Conservation (phyloP, 92 coral and sea anemone species). For the Heliopora coerulea region DNA sequence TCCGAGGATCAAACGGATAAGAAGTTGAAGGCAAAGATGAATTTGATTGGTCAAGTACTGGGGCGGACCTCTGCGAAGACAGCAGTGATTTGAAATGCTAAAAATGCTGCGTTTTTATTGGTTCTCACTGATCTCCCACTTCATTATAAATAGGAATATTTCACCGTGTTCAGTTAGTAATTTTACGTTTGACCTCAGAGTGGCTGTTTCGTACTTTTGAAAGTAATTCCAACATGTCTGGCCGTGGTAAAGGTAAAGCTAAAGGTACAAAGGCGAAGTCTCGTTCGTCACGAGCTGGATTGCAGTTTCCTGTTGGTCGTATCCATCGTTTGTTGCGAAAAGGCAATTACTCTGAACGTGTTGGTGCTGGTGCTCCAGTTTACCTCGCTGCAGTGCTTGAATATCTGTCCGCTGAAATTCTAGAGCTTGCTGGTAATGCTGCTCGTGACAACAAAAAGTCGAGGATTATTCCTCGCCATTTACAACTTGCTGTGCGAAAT, state of each 20-base stretch:
- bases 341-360: constrained; percentile 68
- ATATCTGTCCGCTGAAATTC: constrained; percentile 74
- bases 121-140: constrained; percentile 67
- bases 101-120: constrained; percentile 49
- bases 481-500: constrained; percentile 71
- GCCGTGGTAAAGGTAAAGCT: constrained; percentile 76
- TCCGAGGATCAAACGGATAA: constrained; percentile 21
- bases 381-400: constrained; percentile 77
- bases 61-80: constrained; percentile 42
- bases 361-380: constrained; percentile 81
- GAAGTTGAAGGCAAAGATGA: neutral
- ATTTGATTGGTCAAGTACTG: constrained; percentile 18
- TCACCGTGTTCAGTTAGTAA: neutral
- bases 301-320: constrained; percentile 82
- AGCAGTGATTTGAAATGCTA: constrained; percentile 2
- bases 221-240: constrained; percentile 63
- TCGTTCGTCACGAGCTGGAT: constrained; percentile 70
- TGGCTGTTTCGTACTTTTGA: neutral
- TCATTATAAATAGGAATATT: constrained; percentile 35
- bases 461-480: constrained; percentile 73
- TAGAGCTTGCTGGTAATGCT: constrained; percentile 81
- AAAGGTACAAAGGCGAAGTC: constrained; percentile 69
- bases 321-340: constrained; percentile 70
- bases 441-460: constrained; percentile 79
- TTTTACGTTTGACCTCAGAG: neutral